Base-by-base conservation (phyloP, 2,888 invertebrate species). In the Tenodera sinensis region DNA sequence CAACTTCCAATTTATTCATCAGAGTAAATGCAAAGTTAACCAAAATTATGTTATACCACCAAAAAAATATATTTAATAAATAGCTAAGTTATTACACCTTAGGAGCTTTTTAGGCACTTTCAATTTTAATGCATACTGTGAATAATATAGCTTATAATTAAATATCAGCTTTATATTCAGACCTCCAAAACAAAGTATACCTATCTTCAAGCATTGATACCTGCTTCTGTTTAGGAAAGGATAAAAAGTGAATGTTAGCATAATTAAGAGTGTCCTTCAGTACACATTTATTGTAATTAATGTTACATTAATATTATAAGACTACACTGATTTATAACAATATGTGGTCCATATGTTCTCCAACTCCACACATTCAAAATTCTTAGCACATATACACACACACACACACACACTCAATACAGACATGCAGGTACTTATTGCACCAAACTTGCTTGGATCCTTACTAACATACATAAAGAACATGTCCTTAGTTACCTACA, bases 281-380 rank as follows among this genome's bases (percentile, higher is more conserved):
- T 71, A 84, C 88, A 88, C 84, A 84, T 88, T 88, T 88, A 88
- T 88, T 88, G 9, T 42, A 42, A 30, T 54, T 88, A 88, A 30
- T 30, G 54, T 71, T 71, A 71, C 54, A 71, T 71, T 71, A 54
- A 87, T 82, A 83, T 15, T 83, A 84, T 30, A 54, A 28, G 28
- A 71, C 71, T 82, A 88, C 88, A 88, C 71, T 28, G 81, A 86
- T 30, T 71, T 28, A 71, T 81, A 86, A 28, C 85, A 71, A 54
- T 84, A 15, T 86, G 88, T 84, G 71, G 84, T 88, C 83, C 83
- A 30, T 54, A 84, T 83, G n/a, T 71, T 84, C 30, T 47, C 27
- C 27, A 88, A 34, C 85, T 85, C n/a, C 85, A 85, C 12, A 42
- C 47, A 84, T 42, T 85, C 30, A 42, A 42, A 42, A 42, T 42